A percentile compares a stretch with the other conserved stretches of the same genome.
phyloP scores from a whole-genome alignment of 2,888 invertebrate genomes.

The Timema cristinae region DNA sequence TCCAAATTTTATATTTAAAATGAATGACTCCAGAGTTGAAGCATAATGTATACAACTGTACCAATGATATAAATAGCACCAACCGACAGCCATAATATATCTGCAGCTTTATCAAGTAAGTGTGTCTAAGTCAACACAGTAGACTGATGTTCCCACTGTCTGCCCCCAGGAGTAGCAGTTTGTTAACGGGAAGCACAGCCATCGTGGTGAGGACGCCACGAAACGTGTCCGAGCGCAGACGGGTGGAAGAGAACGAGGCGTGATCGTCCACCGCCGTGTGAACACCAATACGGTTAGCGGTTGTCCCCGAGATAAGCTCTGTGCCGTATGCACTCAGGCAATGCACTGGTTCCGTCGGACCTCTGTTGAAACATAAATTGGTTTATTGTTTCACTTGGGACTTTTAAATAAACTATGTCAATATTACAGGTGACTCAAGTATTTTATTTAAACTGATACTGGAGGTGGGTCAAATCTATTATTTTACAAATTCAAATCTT shows the following conservation, averaged over 20 bases:
- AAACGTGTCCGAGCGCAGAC: conserved; percentile 83
- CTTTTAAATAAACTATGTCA: too few relatives aligned
- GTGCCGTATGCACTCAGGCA: conserved; percentile 75
- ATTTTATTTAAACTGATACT: too few relatives aligned
- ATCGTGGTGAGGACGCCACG: conserved; percentile 88
- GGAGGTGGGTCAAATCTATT: too few relatives aligned
- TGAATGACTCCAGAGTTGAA: too few relatives aligned
- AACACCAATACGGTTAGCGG: conserved; percentile 87
- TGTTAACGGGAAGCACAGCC: conserved; percentile 84
- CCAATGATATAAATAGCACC: too few relatives aligned
- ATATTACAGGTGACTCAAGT: too few relatives aligned
- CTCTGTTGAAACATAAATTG: conserved; percentile 52
- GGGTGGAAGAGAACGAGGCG: conserved; percentile 77
- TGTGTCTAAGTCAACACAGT: conserved; percentile 57
- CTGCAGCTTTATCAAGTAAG: too few relatives aligned
- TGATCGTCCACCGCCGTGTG: conserved; percentile 68
- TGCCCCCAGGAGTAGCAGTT: conserved; percentile 83
- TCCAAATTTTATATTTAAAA: too few relatives aligned
- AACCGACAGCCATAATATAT: too few relatives aligned
- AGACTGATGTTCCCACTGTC: conserved; percentile 85
- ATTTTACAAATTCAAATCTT: too few relatives aligned
- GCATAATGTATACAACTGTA: too few relatives aligned
- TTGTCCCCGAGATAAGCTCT: conserved; percentile 86
- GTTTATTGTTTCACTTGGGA: too few relatives aligned
- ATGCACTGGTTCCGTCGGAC: conserved; percentile 89